phyloP scores from a whole-genome alignment of 2,888 invertebrate species.

The Meloe dianella region DNA sequence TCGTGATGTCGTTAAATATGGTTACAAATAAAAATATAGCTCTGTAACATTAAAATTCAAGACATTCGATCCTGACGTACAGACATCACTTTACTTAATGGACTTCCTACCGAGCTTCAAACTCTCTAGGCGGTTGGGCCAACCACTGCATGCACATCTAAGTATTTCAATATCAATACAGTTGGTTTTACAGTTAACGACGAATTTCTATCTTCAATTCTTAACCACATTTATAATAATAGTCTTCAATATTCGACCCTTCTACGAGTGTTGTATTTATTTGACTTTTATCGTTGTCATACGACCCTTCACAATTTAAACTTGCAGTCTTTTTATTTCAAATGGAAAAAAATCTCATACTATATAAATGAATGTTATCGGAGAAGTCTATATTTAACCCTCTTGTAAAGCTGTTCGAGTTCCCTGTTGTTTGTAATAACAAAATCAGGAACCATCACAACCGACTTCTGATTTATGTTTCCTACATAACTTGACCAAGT shows the following conservation, averaged over 20 bases:
- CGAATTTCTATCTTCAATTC: slow-evolving; percentile 32
- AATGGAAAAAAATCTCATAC: slow-evolving; percentile 18
- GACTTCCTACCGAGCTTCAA: slow-evolving; percentile 39
- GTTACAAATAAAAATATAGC: slow-evolving; percentile 35
- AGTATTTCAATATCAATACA: slow-evolving; percentile 39
- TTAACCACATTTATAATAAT: slow-evolving; percentile 28
- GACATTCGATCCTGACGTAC: slow-evolving; percentile 42
- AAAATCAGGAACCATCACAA: slow-evolving; percentile 3
- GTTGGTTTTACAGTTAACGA: slow-evolving; percentile 33
- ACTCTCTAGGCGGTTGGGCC: slow-evolving; percentile 34
- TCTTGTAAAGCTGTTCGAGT: slow-evolving; percentile 1
- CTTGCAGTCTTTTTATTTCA: slow-evolving; percentile 18
- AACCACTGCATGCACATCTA: slow-evolving; percentile 35
- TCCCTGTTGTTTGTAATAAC: slow-evolving; percentile 2
- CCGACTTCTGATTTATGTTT: background rate
- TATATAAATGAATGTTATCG: slow-evolving; percentile 32
- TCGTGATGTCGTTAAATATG: slow-evolving; percentile 30
- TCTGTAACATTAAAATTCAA: slow-evolving; percentile 41
- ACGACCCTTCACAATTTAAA: slow-evolving; percentile 30
- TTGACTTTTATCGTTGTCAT: slow-evolving; percentile 31
- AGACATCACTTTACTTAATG: slow-evolving; percentile 45
- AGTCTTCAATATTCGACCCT: slow-evolving; percentile 18
- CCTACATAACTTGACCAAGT: background rate
- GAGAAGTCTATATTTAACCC: slow-evolving; percentile 29
- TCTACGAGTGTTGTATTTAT: slow-evolving; percentile 30